Conservation (phyloP, 2,113 vertebrate species). For the Larimichthys polyactis region DNA sequence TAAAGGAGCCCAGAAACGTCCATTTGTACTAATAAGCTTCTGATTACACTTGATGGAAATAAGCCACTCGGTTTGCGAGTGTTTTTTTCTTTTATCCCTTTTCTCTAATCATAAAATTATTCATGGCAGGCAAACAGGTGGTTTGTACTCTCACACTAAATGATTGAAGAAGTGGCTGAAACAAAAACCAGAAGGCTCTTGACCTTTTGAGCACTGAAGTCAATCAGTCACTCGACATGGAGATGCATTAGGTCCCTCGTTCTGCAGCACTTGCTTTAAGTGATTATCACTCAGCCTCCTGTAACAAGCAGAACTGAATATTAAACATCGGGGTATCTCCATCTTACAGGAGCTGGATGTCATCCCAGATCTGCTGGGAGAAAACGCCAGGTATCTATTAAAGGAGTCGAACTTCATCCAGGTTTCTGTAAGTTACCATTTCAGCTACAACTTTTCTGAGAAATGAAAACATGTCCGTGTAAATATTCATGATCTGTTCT, state of each 20-base stretch:
- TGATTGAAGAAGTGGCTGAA: constrained; percentile 59
- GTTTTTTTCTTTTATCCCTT: constrained; percentile 3
- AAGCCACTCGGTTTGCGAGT: constrained; percentile 18
- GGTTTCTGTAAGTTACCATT: constrained; percentile 78
- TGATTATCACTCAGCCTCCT: constrained; percentile 11
- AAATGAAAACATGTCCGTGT: constrained; percentile 6
- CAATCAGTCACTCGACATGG: constrained; percentile 17
- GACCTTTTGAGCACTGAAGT: constrained; percentile 48
- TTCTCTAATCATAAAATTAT: constrained; percentile 49
- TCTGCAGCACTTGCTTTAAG: constrained; percentile 16
- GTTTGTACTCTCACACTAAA: constrained; percentile 17
- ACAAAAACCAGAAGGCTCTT: constrained; percentile 61
- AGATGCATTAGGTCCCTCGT: constrained; percentile 11
- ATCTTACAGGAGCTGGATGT: constrained; percentile 79
- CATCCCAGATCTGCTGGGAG: constrained; percentile 65
- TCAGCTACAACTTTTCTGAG: neutral
- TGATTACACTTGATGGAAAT: constrained; percentile 50
- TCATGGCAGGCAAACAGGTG: constrained; percentile 54
- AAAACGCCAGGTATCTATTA: constrained; percentile 55
- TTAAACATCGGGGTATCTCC: constrained; percentile 32
- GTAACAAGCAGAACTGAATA: constrained; percentile 13
- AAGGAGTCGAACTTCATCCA: constrained; percentile 82
- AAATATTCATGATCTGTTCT: constrained; percentile 22
- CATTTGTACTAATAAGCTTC: constrained; percentile 61
- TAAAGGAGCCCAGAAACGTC: constrained; percentile 40